Conservation (phyloP, 2,113 vertebrate species). For the Apodemus speciosus region DNA sequence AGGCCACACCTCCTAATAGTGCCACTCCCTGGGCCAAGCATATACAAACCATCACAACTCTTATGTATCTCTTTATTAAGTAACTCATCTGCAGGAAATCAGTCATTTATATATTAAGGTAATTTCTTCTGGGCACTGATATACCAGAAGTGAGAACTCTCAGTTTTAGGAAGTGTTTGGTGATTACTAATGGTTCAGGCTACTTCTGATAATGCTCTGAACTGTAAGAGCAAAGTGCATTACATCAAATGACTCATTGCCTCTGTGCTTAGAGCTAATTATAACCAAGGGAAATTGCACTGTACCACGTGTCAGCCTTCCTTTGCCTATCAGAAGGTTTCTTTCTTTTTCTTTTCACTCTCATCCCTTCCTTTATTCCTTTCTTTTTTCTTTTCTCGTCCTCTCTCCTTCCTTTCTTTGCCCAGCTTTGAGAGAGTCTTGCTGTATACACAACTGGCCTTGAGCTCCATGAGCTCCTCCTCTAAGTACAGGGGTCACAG, state of each 20-base stretch:
- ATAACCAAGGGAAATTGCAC: neutral
- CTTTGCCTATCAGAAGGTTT: neutral
- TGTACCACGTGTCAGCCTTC: neutral
- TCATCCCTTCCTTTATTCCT: neutral
- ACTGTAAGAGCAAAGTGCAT: conserved; percentile 25
- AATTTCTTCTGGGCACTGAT: neutral
- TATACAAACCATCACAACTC: neutral
- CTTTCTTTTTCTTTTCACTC: neutral
- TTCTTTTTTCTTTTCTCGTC: no score
- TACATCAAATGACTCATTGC: conserved; percentile 2
- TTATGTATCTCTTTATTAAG: no score
- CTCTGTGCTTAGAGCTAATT: neutral
- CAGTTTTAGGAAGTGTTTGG: neutral
- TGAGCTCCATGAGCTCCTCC: neutral
- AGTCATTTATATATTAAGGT: conserved; percentile 35
- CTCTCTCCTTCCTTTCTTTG: neutral
- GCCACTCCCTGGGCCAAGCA: no score
- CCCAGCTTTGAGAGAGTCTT: neutral
- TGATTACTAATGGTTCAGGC: conserved; percentile 48
- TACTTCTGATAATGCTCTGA: neutral
- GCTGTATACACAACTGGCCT: neutral
- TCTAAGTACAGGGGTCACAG: neutral
- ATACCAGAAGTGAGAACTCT: neutral
- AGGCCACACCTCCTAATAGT: no score
- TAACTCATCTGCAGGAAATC: neutral